Base-by-base conservation (phyloP, 1,140 invertebrate genomes). In the Hylaeus volcanicus region DNA sequence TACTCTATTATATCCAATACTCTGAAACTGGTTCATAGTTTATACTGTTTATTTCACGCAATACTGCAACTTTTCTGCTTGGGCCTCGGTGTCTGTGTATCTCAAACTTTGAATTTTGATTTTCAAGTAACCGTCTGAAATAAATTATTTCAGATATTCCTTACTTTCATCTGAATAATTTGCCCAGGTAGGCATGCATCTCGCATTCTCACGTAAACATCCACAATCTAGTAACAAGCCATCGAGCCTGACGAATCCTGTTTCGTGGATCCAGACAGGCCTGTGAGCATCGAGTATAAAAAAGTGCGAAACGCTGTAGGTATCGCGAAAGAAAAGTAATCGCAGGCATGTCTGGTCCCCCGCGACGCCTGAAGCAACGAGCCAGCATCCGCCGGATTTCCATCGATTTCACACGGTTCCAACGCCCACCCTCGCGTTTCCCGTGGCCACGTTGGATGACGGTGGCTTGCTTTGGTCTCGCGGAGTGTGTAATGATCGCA, bases 401-500 rank as follows among this genome's bases (percentile, higher is more conserved):
- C 58, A 66, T 68, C 63, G 64, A 77, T 81, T 75, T 48, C 60
- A 63, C 37, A 45, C 53, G 65, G 37, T 63, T 43, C 61, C 63
- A 64, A 39, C 53, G 37, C 43, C 74, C 66, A 56, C 73, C 55
- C 56, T 56, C 48, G 37, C 53, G 43, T 82, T 39, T 69, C 48
- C 14, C 45, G 51, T 55, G 66, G 64, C 56, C 72, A 14, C 55
- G 48, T 63, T 65, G 39, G 55, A 56, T 61, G 51, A 48, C 41
- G 15, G 64, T 53, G 70, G 69, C 37, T 73, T 53, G 63, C 63
- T 80, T 74, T 83, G 78, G 58, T 87, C 64, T 48, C 85, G 58
- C 61, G 74, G 65, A 82, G 69, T 55, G 74, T 83, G 83, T 88
- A 83, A 89, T 90, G 86, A 91, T 91, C 86, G 84, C 82, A 66